These are phyloP conservation scores for Isichthys henryi DNA, from an alignment of 2,113 vertebrate genomes.

Conservation along the genomic window DNA sequence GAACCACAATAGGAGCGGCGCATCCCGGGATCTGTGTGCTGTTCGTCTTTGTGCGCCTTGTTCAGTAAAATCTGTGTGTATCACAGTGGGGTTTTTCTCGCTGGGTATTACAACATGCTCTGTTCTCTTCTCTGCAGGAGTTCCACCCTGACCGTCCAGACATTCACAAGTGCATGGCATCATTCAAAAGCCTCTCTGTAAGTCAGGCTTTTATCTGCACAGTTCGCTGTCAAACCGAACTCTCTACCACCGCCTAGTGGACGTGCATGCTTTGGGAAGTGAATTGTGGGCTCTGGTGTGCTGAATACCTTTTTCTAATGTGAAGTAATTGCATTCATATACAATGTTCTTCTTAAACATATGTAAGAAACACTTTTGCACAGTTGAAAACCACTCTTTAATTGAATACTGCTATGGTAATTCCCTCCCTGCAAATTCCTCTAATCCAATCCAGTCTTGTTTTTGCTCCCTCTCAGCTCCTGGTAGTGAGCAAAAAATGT, in stretches of 20 bases:
- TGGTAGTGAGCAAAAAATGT: neutral
- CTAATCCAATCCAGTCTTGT: neutral
- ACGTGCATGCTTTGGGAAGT: neutral
- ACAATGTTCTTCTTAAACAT: neutral
- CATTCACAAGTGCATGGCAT: constrained; percentile 78
- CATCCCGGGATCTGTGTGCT: neutral
- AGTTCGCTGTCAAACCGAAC: neutral
- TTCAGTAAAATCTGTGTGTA: neutral
- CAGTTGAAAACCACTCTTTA: neutral
- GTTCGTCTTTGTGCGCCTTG: neutral
- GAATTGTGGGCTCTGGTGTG: neutral
- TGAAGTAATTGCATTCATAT: neutral
- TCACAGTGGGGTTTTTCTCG: neutral
- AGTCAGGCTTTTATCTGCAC: constrained; percentile 38
- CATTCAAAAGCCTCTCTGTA: constrained; percentile 87
- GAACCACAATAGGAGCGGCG: neutral
- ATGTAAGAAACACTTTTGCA: neutral
- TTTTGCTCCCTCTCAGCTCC: no score
- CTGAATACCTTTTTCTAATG: neutral
- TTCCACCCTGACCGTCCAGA: constrained; percentile 84
- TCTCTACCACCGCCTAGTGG: neutral
- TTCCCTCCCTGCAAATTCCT: neutral
- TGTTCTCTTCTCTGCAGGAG: constrained; percentile 61
- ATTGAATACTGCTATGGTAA: neutral
- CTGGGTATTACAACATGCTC: neutral